Base-by-base conservation (phyloP, 2,888 invertebrate genomes). In the Chrysolina haemoptera region DNA sequence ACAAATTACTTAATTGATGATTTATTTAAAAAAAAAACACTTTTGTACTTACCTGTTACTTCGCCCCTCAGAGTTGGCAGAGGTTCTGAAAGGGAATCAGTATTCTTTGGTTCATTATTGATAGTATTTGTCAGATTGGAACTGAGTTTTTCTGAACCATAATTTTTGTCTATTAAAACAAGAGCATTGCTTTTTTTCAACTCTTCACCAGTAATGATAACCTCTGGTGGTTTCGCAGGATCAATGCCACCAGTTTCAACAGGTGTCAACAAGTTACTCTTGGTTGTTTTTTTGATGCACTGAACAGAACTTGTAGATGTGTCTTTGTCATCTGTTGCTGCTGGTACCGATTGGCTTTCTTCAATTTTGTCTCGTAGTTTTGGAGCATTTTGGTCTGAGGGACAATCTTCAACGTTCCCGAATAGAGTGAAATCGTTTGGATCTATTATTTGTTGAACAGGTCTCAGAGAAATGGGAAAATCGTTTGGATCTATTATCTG, bases 391-490 rank as follows among this genome's bases (percentile, higher is more conserved):
- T 46, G 14, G n/a, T 62, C 14, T 3, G n/a, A n/a, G 1, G 22
- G 14, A n/a, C 11, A 20, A 65, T 48, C 22, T 10, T 41, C 46
- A 48, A 27, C 16, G 11, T 48, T 22, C 22, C 50, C 46, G 18
- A 48, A 66, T 40, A 66, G 43, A 10, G 66, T 66, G 40, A 48
- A 66, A 16, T 66, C 66, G 40, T 50, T 66, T 10, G 48, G 50
- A 48, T 66, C 66, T 35, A n/a, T 40, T 27, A 27, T 27, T 12
- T 59, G 35, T 59, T 16, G 27, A 9, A n/a, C n/a, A 27, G 59
- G 27, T 22, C 1, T 9, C 12, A 2, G 4, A 27, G 27, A 27
- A 27, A 35, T 59, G n/a, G 35, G 0, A n/a, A 20, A 66, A 27
- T 66, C 66, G 18, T 50, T 66, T 10, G 48, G 50, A 27, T 66